Evolutionary conservation across 2,797 vertebrate genomes (phyloP), one percentile per base, ranked within the genome.

Genomic region (Intellagama lesueurii): DNA sequence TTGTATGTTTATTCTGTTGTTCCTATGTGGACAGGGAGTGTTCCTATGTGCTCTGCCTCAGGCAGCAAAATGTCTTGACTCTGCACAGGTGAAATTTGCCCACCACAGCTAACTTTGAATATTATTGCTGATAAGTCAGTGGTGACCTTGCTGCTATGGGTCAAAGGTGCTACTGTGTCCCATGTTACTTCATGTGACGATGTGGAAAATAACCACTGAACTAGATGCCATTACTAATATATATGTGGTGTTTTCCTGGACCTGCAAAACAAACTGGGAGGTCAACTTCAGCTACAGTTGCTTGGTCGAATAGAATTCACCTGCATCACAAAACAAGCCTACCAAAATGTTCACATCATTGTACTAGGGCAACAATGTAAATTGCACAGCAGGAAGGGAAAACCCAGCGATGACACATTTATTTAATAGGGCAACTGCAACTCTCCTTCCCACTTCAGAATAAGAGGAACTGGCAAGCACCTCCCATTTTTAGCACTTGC

Each of bases 331-430:
- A 35, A 19, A 35, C 24, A 87, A 64, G 60, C 60, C 60, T 64
- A 64, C 5, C 60, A 22, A 64, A 64, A 22, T 22, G 19, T 64
- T 64, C 60, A 64, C 60, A 64, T 22, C 52, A 56, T 64, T 64
- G 60, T 64, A 64, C 17, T 64, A 64, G 16, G 60, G 60, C 16
- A 22, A 82, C n/a, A 92, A 90, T 79, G 92, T 92, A 92, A 90
- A 76, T 7, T 49, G 49, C 47, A 32, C 1, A 9, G 17, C 30
- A 19, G 72, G 47, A 26, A 4, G 32, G 44, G 56, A 14, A 84
- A 73, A 87, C 56, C 73, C 92, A 1, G 90, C 83, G 95, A 93
- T 96, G 95, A 95, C 95, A 94, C 93, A 94, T 94, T 89, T 93
- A 93, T 90, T 95, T 93, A 95, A 92, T 94, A 94, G 7, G 32